Conservation (phyloP, 2,113 vertebrate genomes). For the Petrocephalus zakoni region DNA sequence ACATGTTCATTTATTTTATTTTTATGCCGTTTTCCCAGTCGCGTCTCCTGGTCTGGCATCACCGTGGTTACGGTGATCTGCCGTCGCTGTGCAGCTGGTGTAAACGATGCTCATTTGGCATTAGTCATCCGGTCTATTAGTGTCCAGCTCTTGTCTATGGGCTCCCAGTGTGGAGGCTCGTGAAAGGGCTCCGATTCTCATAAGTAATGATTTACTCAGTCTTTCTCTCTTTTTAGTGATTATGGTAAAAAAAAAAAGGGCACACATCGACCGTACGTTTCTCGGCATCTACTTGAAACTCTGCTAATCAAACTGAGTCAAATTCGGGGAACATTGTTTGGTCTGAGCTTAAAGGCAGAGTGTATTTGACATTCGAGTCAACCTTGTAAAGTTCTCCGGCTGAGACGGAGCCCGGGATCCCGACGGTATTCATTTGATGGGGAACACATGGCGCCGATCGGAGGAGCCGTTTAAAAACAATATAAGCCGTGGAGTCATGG, state of each 20-base stretch:
- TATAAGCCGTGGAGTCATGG: constrained; percentile 16
- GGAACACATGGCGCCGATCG: constrained; percentile 34
- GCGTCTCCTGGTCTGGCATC: background rate
- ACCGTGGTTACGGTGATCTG: constrained; percentile 5
- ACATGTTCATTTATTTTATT: background rate
- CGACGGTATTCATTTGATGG: constrained; percentile 20
- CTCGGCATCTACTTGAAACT: background rate
- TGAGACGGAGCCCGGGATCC: constrained; percentile 7
- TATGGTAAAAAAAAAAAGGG: background rate
- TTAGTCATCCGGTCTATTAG: background rate
- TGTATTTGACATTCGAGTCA: constrained; percentile 2
- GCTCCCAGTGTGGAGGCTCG: background rate
- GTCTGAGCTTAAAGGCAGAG: background rate
- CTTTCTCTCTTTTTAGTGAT: background rate
- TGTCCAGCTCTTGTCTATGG: background rate
- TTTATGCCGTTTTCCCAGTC: background rate
- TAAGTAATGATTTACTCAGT: background rate
- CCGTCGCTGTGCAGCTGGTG: background rate
- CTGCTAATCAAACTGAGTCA: background rate
- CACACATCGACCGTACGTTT: background rate
- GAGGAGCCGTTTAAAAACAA: constrained; percentile 26
- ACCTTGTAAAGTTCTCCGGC: background rate
- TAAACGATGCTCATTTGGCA: background rate
- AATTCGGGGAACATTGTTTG: background rate
- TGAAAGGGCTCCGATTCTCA: background rate